Evolutionary conservation across 2,113 vertebrate genomes (phyloP).

Genomic region (Lasiurus cinereus): DNA sequence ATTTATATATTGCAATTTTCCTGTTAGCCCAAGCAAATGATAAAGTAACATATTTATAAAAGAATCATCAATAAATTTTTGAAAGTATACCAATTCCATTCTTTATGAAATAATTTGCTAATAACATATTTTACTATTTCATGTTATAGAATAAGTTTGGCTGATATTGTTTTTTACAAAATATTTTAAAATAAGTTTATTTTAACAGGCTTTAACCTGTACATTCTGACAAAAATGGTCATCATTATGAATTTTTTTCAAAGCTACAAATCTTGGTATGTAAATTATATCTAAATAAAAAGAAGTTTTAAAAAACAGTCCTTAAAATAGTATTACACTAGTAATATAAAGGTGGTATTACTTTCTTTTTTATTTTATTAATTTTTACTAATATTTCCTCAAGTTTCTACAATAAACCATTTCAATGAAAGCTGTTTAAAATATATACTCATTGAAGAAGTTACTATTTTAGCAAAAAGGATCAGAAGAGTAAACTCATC

Average conservation of each 20-base stretch:
- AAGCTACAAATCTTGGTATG: background rate
- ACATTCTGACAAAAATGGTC: background rate
- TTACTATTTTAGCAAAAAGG: slow-evolving; percentile 2
- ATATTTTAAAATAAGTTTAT: slow-evolving; percentile 9
- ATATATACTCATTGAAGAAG: background rate
- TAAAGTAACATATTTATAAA: background rate
- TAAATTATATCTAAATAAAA: background rate
- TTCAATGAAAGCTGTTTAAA: slow-evolving; percentile 4
- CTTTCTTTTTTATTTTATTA: background rate
- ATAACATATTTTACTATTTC: background rate
- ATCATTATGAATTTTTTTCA: background rate
- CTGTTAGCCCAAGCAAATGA: background rate
- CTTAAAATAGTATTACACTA: background rate
- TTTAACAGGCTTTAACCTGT: background rate
- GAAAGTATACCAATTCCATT: no score
- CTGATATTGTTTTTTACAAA: background rate
- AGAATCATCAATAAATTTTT: background rate
- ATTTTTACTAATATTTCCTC: background rate
- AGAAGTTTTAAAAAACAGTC: background rate
- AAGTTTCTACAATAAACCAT: background rate
- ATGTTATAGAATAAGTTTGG: background rate
- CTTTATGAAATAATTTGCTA: slow-evolving; percentile 7
- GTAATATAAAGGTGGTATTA: background rate
- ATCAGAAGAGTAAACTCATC: background rate
- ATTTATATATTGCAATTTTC: background rate